Base-by-base conservation (phyloP, 1,140 invertebrate genomes). In the Andrena cerasifolii region DNA sequence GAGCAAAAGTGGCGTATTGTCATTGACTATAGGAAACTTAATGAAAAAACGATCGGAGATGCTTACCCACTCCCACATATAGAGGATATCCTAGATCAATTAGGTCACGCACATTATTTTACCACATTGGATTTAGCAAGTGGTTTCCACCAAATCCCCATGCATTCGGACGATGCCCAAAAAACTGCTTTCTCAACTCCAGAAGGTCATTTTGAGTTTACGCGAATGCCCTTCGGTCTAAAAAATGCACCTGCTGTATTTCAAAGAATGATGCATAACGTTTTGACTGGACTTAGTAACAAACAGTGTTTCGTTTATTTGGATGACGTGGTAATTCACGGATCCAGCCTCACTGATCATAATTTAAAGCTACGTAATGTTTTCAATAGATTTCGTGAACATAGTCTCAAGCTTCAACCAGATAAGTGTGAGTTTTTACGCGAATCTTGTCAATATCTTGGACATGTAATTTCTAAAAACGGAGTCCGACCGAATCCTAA, bases 11-110 rank as follows among this genome's bases (percentile, higher is more conserved):
- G 59, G 62, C 6, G 49, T 3, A 14, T 65, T 0, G 62, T 65
- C 0, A 58, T 75, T 3, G 61, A 75, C 12, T 75, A 56, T 3
- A 26, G 61, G 21, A 53, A 6, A 47, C 24, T 75, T 12, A 63
- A 73, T n/a, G 58, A 59, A 47, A 58, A 56, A 51, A 72, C 56
- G 10, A 31, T 61, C 2, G 43, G 53, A 21, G 56, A 71, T 18
- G 31, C 26, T 1, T 73, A 62, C 14, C 59, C 71, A n/a, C 28
- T 67, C 14, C 56, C 54, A 3, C 33, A 72, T 26, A 72, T 72
- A 49, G 21, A 45, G 26, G 54, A 72, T 33, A 72, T 72, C 49
- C n/a, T 61, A 10, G 68, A 72, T n/a, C 68, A 72, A 61, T 12
- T 72, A 10, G 68, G 68, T 1, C 24, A 31, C 26, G 36, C 68